A percentile compares a stretch with the other conserved stretches of the same genome.
Conservation (phyloP, 2,797 vertebrate genomes). For the Tympanoctomys barrerae region DNA sequence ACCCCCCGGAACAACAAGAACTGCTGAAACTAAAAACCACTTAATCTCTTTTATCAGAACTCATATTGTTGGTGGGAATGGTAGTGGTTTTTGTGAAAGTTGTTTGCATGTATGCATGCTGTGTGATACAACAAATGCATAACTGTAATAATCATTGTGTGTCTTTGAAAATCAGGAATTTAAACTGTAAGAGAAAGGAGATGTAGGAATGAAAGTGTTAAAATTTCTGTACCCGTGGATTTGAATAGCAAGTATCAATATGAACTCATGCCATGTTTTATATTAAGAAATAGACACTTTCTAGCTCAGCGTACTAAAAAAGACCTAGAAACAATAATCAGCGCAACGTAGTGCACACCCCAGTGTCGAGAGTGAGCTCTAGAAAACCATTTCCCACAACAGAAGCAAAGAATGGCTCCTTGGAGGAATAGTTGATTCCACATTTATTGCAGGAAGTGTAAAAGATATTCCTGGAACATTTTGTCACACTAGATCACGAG, state of each 20-base stretch:
- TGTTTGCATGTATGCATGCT: not conserved
- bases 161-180: slow-evolving; percentile 54
- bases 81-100: slow-evolving; percentile 32
- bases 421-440: slow-evolving; percentile 19
- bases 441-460: slow-evolving; percentile 45
- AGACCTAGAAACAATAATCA: not conserved
- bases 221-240: slow-evolving; percentile 38
- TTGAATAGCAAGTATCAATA: slow-evolving; percentile 14
- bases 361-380: not conserved
- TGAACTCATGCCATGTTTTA: slow-evolving; percentile 9
- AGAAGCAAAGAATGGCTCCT: not conserved
- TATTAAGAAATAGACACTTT: slow-evolving; percentile 3
- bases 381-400: not conserved
- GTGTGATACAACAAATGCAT: not conserved
- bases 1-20: not conserved
- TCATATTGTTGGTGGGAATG: not conserved
- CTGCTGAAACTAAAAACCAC: not conserved
- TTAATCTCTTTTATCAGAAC: slow-evolving; percentile 40
- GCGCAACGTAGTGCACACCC: not conserved
- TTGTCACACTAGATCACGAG: slow-evolving; percentile 24
- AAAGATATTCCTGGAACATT: slow-evolving; percentile 41
- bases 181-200: not conserved
- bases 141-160: slow-evolving; percentile 28
- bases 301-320: slow-evolving; percentile 1
- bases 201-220: not conserved